Evolutionary conservation across 2,888 invertebrate species (phyloP).

Genomic region (Brachypterus glaber): DNA sequence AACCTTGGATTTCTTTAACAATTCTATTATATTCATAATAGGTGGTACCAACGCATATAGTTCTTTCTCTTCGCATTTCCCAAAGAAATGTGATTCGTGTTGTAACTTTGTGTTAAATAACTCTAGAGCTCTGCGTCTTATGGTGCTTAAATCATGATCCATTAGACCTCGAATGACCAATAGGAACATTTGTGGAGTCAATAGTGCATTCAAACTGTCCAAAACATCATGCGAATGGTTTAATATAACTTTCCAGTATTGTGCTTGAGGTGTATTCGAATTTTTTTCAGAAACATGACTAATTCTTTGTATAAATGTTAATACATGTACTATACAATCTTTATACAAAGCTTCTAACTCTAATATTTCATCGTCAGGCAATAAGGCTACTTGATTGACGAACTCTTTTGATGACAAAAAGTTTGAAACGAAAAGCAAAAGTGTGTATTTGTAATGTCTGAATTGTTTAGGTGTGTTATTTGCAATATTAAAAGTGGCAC

Average conservation of each 20-base stretch:
- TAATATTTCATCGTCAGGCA: slow-evolving; percentile 42
- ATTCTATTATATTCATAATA: slow-evolving; percentile 50
- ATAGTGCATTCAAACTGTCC: slow-evolving; percentile 68
- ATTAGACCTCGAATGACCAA: slow-evolving; percentile 65
- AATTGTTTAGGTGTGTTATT: slow-evolving; percentile 63
- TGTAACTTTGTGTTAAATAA: slow-evolving; percentile 74
- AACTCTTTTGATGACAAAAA: slow-evolving; percentile 61
- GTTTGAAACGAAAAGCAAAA: slow-evolving; percentile 62
- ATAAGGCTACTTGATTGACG: slow-evolving; percentile 52
- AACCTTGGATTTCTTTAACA: slow-evolving; percentile 39
- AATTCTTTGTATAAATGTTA: slow-evolving; percentile 58
- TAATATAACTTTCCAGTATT: slow-evolving; percentile 76
- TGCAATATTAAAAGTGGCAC: slow-evolving; percentile 48
- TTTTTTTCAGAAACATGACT: slow-evolving; percentile 54
- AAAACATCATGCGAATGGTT: slow-evolving; percentile 71
- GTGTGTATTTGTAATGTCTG: slow-evolving; percentile 74
- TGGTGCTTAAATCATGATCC: slow-evolving; percentile 57
- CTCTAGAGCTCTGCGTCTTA: slow-evolving; percentile 76
- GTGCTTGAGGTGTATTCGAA: slow-evolving; percentile 48
- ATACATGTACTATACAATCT: slow-evolving; percentile 55
- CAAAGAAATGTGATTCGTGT: slow-evolving; percentile 52
- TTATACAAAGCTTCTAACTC: slow-evolving; percentile 56
- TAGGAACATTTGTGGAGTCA: slow-evolving; percentile 73
- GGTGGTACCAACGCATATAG: slow-evolving; percentile 53
- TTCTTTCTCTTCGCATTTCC: slow-evolving; percentile 38